phyloP scores from a whole-genome alignment of 2,888 invertebrate species.

The Drosophila nr. perissopoda region DNA sequence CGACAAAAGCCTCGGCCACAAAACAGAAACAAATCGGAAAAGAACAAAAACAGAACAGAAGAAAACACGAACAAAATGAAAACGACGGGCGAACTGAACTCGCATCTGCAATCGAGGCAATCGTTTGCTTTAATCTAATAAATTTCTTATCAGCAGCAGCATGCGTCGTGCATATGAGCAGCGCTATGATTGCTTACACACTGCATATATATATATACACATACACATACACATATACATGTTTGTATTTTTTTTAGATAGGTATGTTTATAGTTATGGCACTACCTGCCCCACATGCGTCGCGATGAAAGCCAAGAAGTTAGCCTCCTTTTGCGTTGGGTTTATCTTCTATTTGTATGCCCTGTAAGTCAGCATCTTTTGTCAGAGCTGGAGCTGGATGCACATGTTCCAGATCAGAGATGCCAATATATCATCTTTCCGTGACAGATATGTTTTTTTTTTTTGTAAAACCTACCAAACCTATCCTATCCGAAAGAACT shows the following conservation, averaged over 20 bases:
- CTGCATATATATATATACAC: constrained; percentile 2
- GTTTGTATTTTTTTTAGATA: constrained; percentile 5
- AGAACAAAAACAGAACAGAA: constrained; percentile 18
- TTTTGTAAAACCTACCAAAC: too few relatives aligned
- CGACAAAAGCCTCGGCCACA: constrained; percentile 41
- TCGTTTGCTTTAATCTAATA: constrained; percentile 79
- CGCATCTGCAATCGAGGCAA: constrained; percentile 70
- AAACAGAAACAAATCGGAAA: constrained; percentile 49
- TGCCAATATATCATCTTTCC: not conserved
- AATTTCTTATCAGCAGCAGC: constrained; percentile 73
- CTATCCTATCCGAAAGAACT: not conserved
- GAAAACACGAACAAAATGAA: constrained; percentile 11
- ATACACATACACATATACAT: constrained; percentile 12
- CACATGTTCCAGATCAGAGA: not conserved
- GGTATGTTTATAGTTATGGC: constrained; percentile 44
- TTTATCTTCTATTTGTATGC: constrained; percentile 20
- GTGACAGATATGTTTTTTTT: not conserved
- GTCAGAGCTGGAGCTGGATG: not conserved
- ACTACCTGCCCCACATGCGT: constrained; percentile 49
- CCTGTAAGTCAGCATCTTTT: not conserved
- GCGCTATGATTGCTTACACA: constrained; percentile 13
- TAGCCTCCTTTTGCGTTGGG: constrained; percentile 37
- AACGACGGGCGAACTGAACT: constrained; percentile 10
- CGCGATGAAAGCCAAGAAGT: constrained; percentile 43
- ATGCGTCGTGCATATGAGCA: constrained; percentile 35